Evolutionary conservation across 2,113 vertebrate genomes (phyloP).

Genomic region (Dolichotis patagonum): DNA sequence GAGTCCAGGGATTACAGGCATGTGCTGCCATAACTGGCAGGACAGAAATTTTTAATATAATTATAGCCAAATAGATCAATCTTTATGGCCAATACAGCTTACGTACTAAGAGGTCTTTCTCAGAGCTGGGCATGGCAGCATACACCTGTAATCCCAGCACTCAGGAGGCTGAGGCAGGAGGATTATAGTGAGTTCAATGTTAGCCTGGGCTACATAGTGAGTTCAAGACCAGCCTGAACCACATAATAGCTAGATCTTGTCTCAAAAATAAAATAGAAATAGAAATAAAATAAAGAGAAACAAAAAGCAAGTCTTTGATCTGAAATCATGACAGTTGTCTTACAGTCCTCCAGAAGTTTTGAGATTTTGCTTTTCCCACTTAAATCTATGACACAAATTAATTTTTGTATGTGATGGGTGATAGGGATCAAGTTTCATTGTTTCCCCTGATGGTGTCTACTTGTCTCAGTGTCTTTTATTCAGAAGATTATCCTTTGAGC

Average conservation of each 20-base stretch:
- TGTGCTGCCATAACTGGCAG: not conserved
- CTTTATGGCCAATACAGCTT: not conserved
- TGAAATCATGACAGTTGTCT: not conserved
- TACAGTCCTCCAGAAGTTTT: not conserved
- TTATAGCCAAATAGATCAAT: not conserved
- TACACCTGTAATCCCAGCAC: not conserved
- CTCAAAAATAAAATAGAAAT: not conserved
- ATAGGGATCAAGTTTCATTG: not conserved
- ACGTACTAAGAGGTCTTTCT: not conserved
- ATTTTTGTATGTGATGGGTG: not conserved
- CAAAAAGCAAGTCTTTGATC: not conserved
- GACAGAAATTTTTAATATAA: not conserved
- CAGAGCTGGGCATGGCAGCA: not conserved
- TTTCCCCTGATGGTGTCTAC: not conserved
- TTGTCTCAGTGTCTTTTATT: not conserved
- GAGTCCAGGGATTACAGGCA: not conserved
- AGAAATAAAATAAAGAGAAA: too few species aligned
- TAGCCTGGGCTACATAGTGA: not conserved
- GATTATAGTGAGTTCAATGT: not conserved
- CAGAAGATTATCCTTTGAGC: not conserved
- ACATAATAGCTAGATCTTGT: not conserved
- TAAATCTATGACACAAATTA: conserved; percentile 1
- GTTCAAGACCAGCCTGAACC: not conserved
- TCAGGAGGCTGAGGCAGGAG: not conserved
- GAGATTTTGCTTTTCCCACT: conserved; percentile 31